A percentile compares a stretch with the other conserved stretches of the same genome.
Evolutionary conservation across 1,140 invertebrate genomes (phyloP).

Genomic region (Drosophila quadrilineata): DNA sequence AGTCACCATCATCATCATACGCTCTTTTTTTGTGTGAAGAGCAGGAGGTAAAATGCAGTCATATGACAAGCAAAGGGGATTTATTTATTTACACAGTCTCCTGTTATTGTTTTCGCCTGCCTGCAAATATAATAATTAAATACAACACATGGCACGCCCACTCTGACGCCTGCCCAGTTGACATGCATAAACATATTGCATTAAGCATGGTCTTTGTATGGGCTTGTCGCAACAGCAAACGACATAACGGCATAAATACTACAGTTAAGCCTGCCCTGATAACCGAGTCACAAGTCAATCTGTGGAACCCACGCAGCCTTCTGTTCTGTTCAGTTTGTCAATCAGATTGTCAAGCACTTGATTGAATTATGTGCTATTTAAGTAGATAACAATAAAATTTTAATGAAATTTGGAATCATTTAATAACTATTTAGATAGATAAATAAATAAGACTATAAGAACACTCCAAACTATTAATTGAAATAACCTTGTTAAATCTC

Average conservation of each 20-base stretch:
- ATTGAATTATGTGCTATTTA: no score
- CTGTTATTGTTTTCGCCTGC: not conserved
- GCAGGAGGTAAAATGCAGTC: constrained; percentile 2
- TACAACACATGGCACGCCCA: constrained; percentile 29
- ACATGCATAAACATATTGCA: constrained; percentile 2
- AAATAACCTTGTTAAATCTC: no score
- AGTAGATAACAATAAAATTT: no score
- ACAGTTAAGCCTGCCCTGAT: no score
- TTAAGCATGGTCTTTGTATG: constrained; percentile 1
- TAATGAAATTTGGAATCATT: no score
- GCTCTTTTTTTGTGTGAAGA: not conserved
- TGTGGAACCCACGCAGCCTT: no score
- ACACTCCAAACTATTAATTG: no score
- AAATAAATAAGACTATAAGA: no score
- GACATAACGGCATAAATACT: constrained; percentile 1
- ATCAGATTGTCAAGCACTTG: no score
- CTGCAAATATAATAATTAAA: not conserved
- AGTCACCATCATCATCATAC: not conserved
- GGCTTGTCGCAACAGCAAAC: not conserved
- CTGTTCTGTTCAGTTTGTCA: no score
- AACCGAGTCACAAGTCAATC: no score
- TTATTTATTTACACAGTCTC: constrained; percentile 10
- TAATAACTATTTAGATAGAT: no score
- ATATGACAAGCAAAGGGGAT: not conserved
- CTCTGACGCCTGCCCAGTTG: not conserved